Evolutionary conservation across 2,888 invertebrate species (phyloP).

Genomic region (Aporophyla nigra): DNA sequence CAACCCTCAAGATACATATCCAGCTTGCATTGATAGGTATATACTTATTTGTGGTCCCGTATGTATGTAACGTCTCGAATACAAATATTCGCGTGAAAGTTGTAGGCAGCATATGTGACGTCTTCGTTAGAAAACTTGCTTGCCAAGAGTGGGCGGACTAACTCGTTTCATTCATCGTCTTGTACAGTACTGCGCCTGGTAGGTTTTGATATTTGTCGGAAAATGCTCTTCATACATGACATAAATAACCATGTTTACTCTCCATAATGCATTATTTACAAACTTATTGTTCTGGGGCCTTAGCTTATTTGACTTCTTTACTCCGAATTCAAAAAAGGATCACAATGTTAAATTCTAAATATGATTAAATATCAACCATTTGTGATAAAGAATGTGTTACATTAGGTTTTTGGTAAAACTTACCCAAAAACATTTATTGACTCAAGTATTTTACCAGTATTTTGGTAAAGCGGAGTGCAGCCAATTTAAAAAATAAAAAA

Average conservation of each 20-base stretch:
- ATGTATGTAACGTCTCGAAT: slow-evolving; percentile 69
- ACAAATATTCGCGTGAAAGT: slow-evolving; percentile 76
- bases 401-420: not conserved
- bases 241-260: not conserved
- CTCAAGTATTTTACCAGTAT: not conserved
- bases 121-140: slow-evolving; percentile 84
- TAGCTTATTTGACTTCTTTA: not conserved
- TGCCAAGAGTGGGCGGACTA: slow-evolving; percentile 79
- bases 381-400: not conserved
- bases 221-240: not conserved
- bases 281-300: not conserved
- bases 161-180: slow-evolving; percentile 83
- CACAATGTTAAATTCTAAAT: too few relatives aligned
- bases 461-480: too few relatives aligned
- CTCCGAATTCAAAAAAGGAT: not conserved
- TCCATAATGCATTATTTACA: not conserved
- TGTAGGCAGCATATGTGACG: slow-evolving; percentile 78
- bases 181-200: slow-evolving; percentile 67
- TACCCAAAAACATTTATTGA: not conserved
- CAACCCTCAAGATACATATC: slow-evolving; percentile 29
- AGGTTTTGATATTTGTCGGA: slow-evolving; percentile 70
- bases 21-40: slow-evolving; percentile 43
- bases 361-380: not conserved
- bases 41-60: slow-evolving; percentile 51
- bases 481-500: too few relatives aligned